phyloP scores from a whole-genome alignment of 2,113 vertebrate genomes.

The Eclectus roratus region DNA sequence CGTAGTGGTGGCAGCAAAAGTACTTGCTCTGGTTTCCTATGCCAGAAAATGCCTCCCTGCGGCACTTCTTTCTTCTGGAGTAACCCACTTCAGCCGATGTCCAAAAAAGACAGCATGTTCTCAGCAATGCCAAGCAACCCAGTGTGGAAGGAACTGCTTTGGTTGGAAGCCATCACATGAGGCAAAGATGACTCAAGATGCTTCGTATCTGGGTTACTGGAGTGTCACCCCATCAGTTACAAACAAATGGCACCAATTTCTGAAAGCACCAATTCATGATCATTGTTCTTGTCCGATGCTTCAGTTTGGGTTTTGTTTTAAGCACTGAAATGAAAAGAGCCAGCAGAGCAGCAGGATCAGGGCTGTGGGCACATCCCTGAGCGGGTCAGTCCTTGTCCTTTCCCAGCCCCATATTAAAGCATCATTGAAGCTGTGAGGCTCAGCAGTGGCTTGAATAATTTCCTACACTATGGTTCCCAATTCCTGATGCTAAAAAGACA shows the following conservation, averaged over 20 bases:
- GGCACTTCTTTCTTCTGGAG: neutral
- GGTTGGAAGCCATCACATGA: neutral
- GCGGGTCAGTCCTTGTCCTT: accelerated
- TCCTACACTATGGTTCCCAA: neutral
- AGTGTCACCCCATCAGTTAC: neutral
- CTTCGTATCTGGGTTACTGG: neutral
- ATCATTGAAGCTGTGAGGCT: neutral
- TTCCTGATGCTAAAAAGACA: neutral
- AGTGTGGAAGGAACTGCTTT: neutral
- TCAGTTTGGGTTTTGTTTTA: neutral
- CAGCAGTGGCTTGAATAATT: neutral
- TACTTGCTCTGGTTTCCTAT: neutral
- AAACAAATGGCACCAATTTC: neutral
- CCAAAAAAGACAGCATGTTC: neutral
- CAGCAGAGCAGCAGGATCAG: accelerated
- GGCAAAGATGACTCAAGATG: neutral
- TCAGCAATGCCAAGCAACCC: neutral
- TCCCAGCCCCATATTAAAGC: neutral
- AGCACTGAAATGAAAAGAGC: neutral
- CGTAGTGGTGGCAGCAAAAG: neutral
- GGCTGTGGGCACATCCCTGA: accelerated
- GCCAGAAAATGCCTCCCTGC: neutral
- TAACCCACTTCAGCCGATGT: neutral
- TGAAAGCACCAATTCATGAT: neutral
- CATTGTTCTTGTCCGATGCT: neutral